Evolutionary conservation across 2,113 vertebrate species (phyloP).

Genomic region (Notarius quadriscutis): DNA sequence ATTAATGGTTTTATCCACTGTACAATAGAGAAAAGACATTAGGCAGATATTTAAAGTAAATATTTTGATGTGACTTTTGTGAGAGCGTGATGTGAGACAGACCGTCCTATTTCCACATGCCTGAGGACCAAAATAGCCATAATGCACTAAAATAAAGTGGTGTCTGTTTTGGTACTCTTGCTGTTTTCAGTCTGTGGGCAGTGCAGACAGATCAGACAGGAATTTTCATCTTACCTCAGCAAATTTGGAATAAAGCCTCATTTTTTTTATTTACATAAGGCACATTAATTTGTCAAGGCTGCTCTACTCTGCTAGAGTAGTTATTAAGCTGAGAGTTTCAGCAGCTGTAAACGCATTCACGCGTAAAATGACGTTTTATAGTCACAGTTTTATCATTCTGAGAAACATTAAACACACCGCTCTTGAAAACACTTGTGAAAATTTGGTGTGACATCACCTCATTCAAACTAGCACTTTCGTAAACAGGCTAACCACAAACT

Average conservation of each 20-base stretch:
- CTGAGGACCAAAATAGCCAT: constrained; percentile 9
- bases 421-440: constrained; percentile 18
- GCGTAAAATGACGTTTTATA: constrained; percentile 17
- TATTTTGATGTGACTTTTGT: background rate
- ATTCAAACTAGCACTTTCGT: background rate
- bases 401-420: constrained; percentile 2
- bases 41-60: background rate
- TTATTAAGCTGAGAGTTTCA: constrained; percentile 15
- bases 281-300: background rate
- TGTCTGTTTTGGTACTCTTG: constrained; percentile 35
- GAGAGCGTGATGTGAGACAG: background rate
- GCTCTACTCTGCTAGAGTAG: constrained; percentile 1
- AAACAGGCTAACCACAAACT: constrained; percentile 19
- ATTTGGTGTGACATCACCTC: background rate
- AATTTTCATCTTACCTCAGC: constrained; percentile 43
- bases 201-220: constrained; percentile 40
- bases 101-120: background rate
- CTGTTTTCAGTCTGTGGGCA: constrained; percentile 26
- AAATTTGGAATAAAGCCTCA: background rate
- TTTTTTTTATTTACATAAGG: background rate
- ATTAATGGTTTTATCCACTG: background rate
- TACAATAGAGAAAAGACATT: background rate
- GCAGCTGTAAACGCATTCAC: constrained; percentile 26
- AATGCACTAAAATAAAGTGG: background rate
- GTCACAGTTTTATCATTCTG: background rate